phyloP scores from a whole-genome alignment of 2,888 invertebrate genomes.

The Andrena marginata region DNA sequence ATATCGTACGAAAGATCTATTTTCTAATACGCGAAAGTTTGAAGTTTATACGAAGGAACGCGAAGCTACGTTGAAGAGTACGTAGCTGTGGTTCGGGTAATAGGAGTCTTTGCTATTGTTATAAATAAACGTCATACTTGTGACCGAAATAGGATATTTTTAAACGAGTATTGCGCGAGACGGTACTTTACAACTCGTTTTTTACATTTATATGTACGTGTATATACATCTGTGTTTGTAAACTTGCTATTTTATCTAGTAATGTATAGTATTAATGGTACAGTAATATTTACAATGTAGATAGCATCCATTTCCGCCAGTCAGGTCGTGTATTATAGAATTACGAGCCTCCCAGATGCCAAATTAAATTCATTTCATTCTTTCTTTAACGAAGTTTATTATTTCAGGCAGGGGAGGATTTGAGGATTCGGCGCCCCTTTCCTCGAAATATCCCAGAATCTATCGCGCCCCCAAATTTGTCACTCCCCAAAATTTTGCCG shows the following conservation, averaged over 20 bases:
- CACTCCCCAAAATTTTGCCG: too few species aligned
- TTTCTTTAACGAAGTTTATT: too few species aligned
- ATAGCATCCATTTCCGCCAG: constrained; percentile 35
- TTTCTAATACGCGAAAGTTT: constrained; percentile 19
- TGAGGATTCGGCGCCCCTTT: too few species aligned
- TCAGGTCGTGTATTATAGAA: constrained; percentile 55
- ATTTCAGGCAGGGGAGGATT: too few species aligned
- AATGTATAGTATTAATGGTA: constrained; percentile 47
- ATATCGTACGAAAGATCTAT: constrained; percentile 31
- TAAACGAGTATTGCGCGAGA: constrained; percentile 10
- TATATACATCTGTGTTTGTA: constrained; percentile 58
- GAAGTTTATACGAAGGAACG: neutral
- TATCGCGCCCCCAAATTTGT: too few species aligned
- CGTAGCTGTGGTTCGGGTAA: neutral
- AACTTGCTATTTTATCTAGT: constrained; percentile 51
- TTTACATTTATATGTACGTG: constrained; percentile 44
- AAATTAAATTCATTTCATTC: constrained; percentile 3
- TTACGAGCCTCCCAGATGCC: constrained; percentile 17
- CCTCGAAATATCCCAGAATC: too few species aligned
- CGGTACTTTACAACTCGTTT: constrained; percentile 29
- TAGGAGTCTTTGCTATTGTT: neutral
- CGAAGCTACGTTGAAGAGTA: neutral
- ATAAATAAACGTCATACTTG: constrained; percentile 21
- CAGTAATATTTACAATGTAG: constrained; percentile 36
- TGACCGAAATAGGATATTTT: constrained; percentile 23